phyloP scores from a whole-genome alignment of 2,797 vertebrate genomes.

The Anas acuta region DNA sequence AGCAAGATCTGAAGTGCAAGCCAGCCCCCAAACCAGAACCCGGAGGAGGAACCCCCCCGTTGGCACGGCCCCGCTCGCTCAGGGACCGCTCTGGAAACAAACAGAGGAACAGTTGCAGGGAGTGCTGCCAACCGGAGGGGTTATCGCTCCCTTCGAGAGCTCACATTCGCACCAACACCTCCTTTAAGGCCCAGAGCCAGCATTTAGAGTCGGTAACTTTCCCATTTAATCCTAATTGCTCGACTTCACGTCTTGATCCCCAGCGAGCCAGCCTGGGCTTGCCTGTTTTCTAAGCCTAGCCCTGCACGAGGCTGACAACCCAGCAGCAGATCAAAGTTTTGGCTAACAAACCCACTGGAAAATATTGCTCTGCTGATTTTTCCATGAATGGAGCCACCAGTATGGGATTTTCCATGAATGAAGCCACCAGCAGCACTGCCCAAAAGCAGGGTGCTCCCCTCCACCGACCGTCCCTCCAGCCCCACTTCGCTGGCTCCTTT shows the following conservation, averaged over 20 bases:
- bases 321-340: not conserved
- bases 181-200: not conserved
- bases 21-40: not conserved
- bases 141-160: fast-evolving
- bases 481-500: not conserved
- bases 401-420: conserved; percentile 31
- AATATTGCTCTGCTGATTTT: conserved; percentile 17
- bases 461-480: not conserved
- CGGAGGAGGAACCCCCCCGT: not conserved
- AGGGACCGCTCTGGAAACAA: not conserved
- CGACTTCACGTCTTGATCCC: not conserved
- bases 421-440: not conserved
- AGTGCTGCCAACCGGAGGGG: not conserved
- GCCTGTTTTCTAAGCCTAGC: not conserved
- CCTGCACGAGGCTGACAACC: not conserved
- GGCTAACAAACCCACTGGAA: not conserved
- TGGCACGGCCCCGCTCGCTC: not conserved
- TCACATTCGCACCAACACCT: not conserved
- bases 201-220: not conserved
- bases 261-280: not conserved
- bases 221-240: not conserved
- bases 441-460: not conserved
- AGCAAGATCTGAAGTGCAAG: not conserved
- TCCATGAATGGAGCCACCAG: conserved; percentile 29
- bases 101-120: not conserved